phyloP scores from a whole-genome alignment of 2,113 vertebrate genomes.

The Mormyrus lacerda region DNA sequence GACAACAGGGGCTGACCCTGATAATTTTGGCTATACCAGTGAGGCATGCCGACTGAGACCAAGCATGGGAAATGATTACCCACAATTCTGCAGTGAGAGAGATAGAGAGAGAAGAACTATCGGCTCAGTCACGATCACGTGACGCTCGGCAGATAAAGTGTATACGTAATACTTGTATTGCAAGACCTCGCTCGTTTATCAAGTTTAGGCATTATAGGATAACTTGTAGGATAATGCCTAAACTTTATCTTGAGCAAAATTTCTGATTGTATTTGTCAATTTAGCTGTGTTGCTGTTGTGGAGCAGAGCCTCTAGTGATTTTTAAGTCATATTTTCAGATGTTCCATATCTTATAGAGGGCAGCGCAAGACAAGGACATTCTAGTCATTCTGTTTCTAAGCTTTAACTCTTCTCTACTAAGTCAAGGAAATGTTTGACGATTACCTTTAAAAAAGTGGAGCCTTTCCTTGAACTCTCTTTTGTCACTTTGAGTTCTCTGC shows the following conservation, averaged over 20 bases:
- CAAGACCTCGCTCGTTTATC: no score
- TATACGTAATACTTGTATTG: no score
- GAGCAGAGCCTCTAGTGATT: conserved; percentile 31
- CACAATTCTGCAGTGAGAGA: no score
- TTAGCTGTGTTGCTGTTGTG: conserved; percentile 29
- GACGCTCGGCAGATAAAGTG: no score
- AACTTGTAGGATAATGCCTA: conserved; percentile 45
- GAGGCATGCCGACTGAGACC: no score
- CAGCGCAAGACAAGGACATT: neutral
- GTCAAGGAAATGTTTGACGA: neutral
- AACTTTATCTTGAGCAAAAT: conserved; percentile 41
- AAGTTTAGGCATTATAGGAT: no score
- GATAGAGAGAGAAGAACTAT: no score
- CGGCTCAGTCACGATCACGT: no score
- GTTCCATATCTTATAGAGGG: neutral
- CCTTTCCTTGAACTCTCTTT: neutral
- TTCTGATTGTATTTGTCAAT: conserved; percentile 18
- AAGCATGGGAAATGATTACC: no score
- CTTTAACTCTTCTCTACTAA: neutral
- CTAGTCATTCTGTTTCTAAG: neutral
- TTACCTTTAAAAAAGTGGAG: neutral
- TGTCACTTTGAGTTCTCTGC: neutral
- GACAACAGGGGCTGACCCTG: no score
- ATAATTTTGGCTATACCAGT: no score
- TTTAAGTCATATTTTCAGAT: neutral